phyloP scores from a whole-genome alignment of 2,888 invertebrate genomes.

The Drosophila pegasa region DNA sequence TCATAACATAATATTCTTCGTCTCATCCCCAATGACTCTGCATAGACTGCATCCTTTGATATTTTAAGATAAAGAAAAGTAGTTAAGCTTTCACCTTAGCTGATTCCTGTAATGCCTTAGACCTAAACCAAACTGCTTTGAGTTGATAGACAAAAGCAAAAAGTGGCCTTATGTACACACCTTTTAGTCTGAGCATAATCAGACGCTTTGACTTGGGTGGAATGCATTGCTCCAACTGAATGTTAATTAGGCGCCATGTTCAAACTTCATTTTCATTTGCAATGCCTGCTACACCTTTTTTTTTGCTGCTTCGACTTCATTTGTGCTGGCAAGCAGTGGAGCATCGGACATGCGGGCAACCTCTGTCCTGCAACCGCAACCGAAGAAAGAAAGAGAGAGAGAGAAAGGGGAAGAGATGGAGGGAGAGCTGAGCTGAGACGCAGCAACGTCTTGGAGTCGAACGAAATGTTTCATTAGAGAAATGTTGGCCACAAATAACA shows the following conservation, averaged over 20 bases:
- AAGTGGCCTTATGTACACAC: not conserved
- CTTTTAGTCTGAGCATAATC: conserved; percentile 2
- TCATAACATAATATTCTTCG: no score
- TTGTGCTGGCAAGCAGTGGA: conserved; percentile 37
- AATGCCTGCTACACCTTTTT: conserved; percentile 14
- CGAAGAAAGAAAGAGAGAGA: conserved; percentile 30
- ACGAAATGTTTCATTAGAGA: conserved; percentile 79
- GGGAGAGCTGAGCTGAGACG: conserved; percentile 21
- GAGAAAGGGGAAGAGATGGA: conserved; percentile 15
- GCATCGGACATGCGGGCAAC: conserved; percentile 22
- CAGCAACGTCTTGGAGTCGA: conserved; percentile 59
- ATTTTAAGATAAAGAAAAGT: no score
- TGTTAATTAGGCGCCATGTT: conserved; percentile 52
- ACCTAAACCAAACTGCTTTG: not conserved
- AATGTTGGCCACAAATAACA: conserved; percentile 68
- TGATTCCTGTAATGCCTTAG: no score
- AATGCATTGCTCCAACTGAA: conserved; percentile 10
- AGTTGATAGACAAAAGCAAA: not conserved
- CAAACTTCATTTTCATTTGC: conserved; percentile 53
- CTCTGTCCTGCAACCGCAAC: conserved; percentile 72
- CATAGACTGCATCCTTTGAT: no score
- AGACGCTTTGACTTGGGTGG: conserved; percentile 5
- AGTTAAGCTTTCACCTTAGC: no score
- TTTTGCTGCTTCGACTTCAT: conserved; percentile 45
- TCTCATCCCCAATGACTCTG: no score